Base-by-base conservation (phyloP, 2,888 invertebrate genomes). In the Sinopyrophorus schimmeli region DNA sequence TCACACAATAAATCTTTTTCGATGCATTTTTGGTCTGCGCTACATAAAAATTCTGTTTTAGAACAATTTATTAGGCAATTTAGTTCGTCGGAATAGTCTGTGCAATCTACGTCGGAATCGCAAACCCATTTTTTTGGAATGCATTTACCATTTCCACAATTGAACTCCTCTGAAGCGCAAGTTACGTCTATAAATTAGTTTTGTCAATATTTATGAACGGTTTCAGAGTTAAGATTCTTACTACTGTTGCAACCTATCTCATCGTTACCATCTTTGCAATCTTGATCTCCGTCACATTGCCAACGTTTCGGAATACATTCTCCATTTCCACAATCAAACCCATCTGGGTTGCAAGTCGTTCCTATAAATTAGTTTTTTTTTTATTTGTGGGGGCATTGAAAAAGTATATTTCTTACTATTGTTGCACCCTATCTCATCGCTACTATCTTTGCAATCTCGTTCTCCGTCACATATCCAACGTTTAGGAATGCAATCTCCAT, bases 231-330 rank as follows among this genome's bases (percentile, higher is more conserved):
- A 24, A 27, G 17, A 60, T 70, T 78, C 91, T 90, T 89, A 92
- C 92, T n/a, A n/a, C n/a, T n/a, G n/a, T n/a, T 92, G 86, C 93
- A 93, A 75, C 87, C 84, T 77, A 86, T 86, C 73, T 93, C 93
- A 76, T 93, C 93, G 64, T 91, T 91, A 68, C 86, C 88, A 74
- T 93, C 92, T 41, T 84, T 82, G 76, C 93, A 93, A 78, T 93
- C 93, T 32, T 81, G 79, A 73, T 85, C 88, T 75, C 87, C 89
- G 76, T 93, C 93, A 74, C 93, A 93, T 84, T 92, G 89, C 94
- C 94, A 93, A 47, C 90, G 87, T 65, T 92, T 80, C 55, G 92
- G 91, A 63, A 93, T 87, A 74, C 93, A 93, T 74, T 91, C 89
- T 55, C 90, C 83, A 58, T 86, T 83, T 69, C 89, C 82, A 76